Evolutionary conservation across 1,140 invertebrate genomes (phyloP), one percentile per base, ranked within the genome.

Genomic region (Frieseomelitta varia): DNA sequence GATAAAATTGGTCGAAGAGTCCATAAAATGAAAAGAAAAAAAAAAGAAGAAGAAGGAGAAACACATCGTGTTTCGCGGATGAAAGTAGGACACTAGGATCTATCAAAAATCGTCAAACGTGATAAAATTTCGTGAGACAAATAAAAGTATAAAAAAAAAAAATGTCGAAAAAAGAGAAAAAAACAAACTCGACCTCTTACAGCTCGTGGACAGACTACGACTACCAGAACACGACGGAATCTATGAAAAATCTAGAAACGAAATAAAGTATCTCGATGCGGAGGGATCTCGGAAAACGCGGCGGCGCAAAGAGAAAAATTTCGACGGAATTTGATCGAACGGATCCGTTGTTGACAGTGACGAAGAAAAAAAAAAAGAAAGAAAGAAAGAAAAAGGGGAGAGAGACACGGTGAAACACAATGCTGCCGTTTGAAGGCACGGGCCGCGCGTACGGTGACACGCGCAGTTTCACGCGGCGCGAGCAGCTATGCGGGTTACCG

Each of bases 391-490:
- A 12, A 1, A 2, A 27, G 12, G n/a, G 27, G 11, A 12, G 11
- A 12, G 14, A 72, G n/a, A 21, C n/a, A 14, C 2, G 3, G 39
- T 14, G 15, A n/a, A 39, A 65, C n/a, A 27, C 24, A 14, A 61
- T 27, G n/a, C 61, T n/a, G n/a, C 14, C n/a, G 4, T 58, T 63
- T n/a, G 30, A 10, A 34, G 10, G 30, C 65, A 34, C 30, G 17
- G 10, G 19, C 30, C 27, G 55, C 27, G 51, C 17, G 12, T 15
- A 6, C 84, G 75, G 56, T 67, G 72, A 87, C 65, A 72, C 61
- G 74, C 56, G 85, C 79, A 89, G 88, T 90, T 90, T 90, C 88
- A 90, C 88, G 81, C 80, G 61, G 68, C 27, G 56, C 79, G 79
- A 79, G 73, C 88, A 88, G 86, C 88, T 84, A 86, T 88, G 89